A percentile compares a stretch with the other conserved stretches of the same genome.
Evolutionary conservation across 1,140 invertebrate genomes (phyloP).

Genomic region (Brachionus rubens): DNA sequence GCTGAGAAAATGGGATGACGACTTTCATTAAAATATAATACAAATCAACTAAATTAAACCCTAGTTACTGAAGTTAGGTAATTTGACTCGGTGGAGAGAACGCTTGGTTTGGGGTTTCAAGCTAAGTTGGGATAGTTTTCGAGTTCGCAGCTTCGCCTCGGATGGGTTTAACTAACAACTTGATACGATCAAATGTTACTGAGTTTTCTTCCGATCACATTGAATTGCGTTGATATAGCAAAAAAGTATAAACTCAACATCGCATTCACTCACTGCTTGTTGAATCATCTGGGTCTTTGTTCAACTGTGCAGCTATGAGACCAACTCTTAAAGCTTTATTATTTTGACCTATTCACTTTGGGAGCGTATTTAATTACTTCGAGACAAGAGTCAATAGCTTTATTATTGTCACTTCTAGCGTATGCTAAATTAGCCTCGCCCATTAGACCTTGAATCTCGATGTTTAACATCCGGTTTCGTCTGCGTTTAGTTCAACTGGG

Average conservation of each 20-base stretch:
- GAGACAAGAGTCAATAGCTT: conserved; percentile 74
- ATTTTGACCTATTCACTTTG: conserved; percentile 70
- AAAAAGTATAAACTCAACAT: conserved; percentile 38
- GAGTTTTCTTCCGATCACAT: conserved; percentile 40
- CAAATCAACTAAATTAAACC: too few relatives aligned
- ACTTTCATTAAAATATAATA: too few relatives aligned
- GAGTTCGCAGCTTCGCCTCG: too few relatives aligned
- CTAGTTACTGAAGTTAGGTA: too few relatives aligned
- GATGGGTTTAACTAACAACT: too few relatives aligned
- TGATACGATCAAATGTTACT: conserved; percentile 26
- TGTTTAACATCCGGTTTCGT: conserved; percentile 49
- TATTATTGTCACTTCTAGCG: conserved; percentile 74
- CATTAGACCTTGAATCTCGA: conserved; percentile 71
- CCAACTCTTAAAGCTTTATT: conserved; percentile 75
- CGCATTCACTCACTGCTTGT: conserved; percentile 32
- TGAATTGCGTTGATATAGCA: conserved; percentile 44
- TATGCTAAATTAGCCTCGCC: conserved; percentile 86
- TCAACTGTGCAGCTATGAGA: conserved; percentile 38
- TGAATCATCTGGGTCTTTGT: conserved; percentile 42
- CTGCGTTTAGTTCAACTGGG: conserved; percentile 7
- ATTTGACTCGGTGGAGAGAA: too few relatives aligned
- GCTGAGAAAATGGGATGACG: too few relatives aligned
- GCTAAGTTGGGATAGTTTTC: too few relatives aligned
- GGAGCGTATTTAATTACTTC: conserved; percentile 83
- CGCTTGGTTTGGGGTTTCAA: too few relatives aligned